Base-by-base conservation (phyloP, 2,888 invertebrate genomes). In the Vanessa cardui region DNA sequence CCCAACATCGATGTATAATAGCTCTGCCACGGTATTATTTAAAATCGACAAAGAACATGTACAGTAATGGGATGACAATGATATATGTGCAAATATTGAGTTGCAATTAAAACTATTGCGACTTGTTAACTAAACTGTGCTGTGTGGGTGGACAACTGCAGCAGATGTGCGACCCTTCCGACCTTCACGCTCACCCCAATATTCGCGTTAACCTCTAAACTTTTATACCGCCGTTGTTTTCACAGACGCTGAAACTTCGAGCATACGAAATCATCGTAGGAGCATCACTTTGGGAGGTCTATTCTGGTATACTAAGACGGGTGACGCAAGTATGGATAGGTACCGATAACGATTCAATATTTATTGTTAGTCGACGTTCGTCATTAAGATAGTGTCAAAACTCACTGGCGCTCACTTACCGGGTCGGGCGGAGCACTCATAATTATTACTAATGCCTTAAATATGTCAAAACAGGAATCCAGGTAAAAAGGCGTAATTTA, bases 381-480 rank as follows among this genome's bases (percentile, higher is more conserved):
- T 91, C 92, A 92, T 92, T 92, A 92, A 92, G 92, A 92, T 92
- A 92, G 91, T 90, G 92, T 92, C 92, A 92, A 89, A 92, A 90
- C 86, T 90, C 78, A 86, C 85, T 87, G 86, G 89, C 87, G 80
- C 86, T 83, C 86, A 85, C 84, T 85, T 88, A 89, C 88, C 78
- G 83, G 81, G 80, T 79, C 81, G 80, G 81, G 78, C 80, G 82
- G 82, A 87, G 88, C 89, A 90, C 90, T 92, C 92, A 92, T 92
- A 92, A 92, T 92, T 92, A 92, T 92, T 92, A 92, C 91, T 91
- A 92, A 92, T 92, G 89, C 92, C 90, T 92, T 92, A 91, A 92
- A 92, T 92, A 92, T 92, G 92, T 92, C 92, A 92, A 92, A 92
- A 92, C 92, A 92, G 91, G 91, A 90, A 92, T 91, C 90, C 92